Evolutionary conservation across 2,888 invertebrate genomes (phyloP).

Genomic region (Spialia ferax): DNA sequence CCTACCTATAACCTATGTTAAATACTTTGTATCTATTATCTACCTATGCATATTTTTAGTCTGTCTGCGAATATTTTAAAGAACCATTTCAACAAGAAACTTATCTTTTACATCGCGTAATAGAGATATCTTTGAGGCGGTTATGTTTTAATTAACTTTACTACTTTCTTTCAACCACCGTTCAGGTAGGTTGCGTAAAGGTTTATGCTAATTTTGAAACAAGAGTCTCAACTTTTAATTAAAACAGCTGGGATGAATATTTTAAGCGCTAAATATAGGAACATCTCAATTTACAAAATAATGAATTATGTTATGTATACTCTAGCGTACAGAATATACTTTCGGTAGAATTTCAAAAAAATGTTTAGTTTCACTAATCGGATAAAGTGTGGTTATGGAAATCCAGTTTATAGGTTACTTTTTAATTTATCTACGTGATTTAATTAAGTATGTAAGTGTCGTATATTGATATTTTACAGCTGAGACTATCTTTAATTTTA

Average conservation of each 20-base stretch:
- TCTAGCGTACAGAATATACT: not conserved
- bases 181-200: slow-evolving; percentile 49
- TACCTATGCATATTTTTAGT: too few relatives aligned
- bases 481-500: not conserved
- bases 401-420: too few relatives aligned
- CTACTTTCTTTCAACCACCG: slow-evolving; percentile 59
- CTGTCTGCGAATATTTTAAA: too few relatives aligned
- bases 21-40: too few relatives aligned
- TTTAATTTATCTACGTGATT: too few relatives aligned
- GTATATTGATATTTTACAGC: too few relatives aligned
- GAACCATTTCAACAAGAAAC: too few relatives aligned
- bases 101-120: not conserved
- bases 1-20: too few relatives aligned
- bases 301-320: not conserved
- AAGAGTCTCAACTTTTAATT: slow-evolving; percentile 65
- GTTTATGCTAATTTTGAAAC: slow-evolving; percentile 57
- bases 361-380: too few relatives aligned
- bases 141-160: slow-evolving; percentile 60
- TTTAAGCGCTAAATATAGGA: not conserved
- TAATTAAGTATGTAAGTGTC: too few relatives aligned
- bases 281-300: slow-evolving; percentile 8
- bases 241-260: slow-evolving; percentile 51
- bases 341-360: not conserved
- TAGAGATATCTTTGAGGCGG: too few relatives aligned
- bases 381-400: too few relatives aligned